phyloP scores from a whole-genome alignment of 1,140 invertebrate genomes.

The Brachionus rubens region DNA sequence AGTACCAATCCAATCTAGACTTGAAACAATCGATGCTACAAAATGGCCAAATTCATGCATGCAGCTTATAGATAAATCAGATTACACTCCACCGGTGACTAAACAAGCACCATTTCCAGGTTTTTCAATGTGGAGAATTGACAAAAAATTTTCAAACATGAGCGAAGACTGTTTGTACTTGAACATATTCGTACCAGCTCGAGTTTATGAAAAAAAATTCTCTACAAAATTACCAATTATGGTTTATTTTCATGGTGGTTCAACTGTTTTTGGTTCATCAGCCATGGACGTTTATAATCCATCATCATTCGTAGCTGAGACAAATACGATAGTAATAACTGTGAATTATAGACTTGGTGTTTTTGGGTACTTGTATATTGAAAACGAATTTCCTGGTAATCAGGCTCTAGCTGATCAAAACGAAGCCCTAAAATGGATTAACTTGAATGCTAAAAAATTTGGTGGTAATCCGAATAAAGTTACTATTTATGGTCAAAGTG shows the following conservation, averaged over 20 bases:
- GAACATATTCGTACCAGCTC: background rate
- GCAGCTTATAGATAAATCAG: background rate
- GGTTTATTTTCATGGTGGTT: constrained; percentile 48
- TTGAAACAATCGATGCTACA: background rate
- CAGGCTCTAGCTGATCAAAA: constrained; percentile 57
- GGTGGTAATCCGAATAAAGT: constrained; percentile 51
- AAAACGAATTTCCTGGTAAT: constrained; percentile 47
- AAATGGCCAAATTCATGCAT: constrained; percentile 15
- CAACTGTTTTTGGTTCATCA: constrained; percentile 24
- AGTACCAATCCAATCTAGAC: background rate
- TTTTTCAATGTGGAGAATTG: background rate
- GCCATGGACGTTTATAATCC: background rate
- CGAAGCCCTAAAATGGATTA: constrained; percentile 76
- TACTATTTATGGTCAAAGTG: constrained; percentile 51
- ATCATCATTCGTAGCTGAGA: constrained; percentile 50
- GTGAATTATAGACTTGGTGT: constrained; percentile 56
- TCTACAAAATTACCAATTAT: constrained; percentile 48
- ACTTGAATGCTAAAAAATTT: constrained; percentile 51
- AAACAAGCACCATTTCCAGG: background rate
- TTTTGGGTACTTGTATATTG: constrained; percentile 49
- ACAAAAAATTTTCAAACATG: background rate
- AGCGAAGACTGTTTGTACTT: background rate
- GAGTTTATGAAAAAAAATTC: background rate
- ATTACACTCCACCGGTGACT: background rate
- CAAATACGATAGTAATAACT: constrained; percentile 54